A percentile compares a stretch with the other conserved stretches of the same genome.
phyloP scores from a whole-genome alignment of 2,113 vertebrate genomes.

The Pseudolaguvia tuberculata region DNA sequence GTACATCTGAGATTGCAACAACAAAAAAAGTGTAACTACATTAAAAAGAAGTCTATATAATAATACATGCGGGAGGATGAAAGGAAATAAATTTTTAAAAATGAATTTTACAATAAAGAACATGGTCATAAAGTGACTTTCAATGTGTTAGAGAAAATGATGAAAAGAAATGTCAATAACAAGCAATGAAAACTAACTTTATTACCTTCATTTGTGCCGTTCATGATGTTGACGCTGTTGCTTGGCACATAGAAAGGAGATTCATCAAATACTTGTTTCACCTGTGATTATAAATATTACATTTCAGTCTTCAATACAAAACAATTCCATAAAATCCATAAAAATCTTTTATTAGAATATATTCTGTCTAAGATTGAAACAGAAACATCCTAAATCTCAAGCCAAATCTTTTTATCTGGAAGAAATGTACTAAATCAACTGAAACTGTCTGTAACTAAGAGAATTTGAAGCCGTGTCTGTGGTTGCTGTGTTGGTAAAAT shows the following conservation, averaged over 20 bases:
- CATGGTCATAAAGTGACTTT: neutral
- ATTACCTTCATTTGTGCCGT: slow-evolving; percentile 89
- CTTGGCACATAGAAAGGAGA: slow-evolving; percentile 91
- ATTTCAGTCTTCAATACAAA: neutral
- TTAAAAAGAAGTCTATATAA: slow-evolving; percentile 57
- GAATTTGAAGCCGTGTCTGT: slow-evolving; percentile 57
- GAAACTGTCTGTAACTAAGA: slow-evolving; percentile 54
- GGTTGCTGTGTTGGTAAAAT: slow-evolving; percentile 62
- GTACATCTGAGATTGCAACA: slow-evolving; percentile 52
- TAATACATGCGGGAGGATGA: slow-evolving; percentile 57
- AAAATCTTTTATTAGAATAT: neutral
- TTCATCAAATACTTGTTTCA: slow-evolving; percentile 80
- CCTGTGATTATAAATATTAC: slow-evolving; percentile 63
- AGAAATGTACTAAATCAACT: slow-evolving; percentile 37
- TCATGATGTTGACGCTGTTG: slow-evolving; percentile 89
- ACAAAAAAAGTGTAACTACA: slow-evolving; percentile 51
- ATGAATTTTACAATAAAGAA: slow-evolving; percentile 15
- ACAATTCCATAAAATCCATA: neutral
- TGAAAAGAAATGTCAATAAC: neutral
- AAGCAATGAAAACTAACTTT: neutral
- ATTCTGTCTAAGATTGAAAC: neutral
- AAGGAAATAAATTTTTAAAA: slow-evolving; percentile 49
- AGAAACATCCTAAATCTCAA: neutral
- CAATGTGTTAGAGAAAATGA: neutral
- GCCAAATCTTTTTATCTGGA: slow-evolving; percentile 32